phyloP scores from a whole-genome alignment of 2,888 invertebrate species.

The Apoda limacodes region DNA sequence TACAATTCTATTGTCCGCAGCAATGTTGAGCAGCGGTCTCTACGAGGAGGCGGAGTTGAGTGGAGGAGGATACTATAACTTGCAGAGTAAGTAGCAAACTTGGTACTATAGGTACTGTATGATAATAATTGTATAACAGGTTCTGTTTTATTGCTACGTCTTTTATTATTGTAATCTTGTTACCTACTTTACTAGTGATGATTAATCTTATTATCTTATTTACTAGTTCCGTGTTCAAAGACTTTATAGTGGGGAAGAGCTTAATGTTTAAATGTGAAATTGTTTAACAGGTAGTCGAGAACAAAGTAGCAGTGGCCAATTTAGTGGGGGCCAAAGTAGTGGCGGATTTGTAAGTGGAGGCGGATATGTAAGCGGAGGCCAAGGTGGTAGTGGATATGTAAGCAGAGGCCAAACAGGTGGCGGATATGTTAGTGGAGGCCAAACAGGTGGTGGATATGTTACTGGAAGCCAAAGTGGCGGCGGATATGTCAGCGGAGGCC shows the following conservation, averaged over 20 bases:
- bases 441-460: constrained; percentile 12
- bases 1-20: constrained; percentile 28
- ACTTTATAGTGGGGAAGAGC: too few relatives aligned
- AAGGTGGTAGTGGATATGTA: constrained; percentile 5
- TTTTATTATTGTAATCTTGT: too few relatives aligned
- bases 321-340: constrained; percentile 19
- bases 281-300: constrained; percentile 16
- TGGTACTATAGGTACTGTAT: too few relatives aligned
- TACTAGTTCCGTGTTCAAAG: too few relatives aligned
- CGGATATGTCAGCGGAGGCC: constrained; percentile 23
- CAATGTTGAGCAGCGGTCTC: constrained; percentile 40
- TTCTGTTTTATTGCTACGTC: too few relatives aligned
- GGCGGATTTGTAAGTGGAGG: constrained; percentile 20
- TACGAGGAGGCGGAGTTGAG: constrained; percentile 36
- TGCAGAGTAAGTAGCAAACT: constrained; percentile 37
- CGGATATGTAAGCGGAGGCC: constrained; percentile 4
- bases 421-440: constrained; percentile 12
- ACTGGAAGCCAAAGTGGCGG: constrained; percentile 19
- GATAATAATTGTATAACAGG: too few relatives aligned
- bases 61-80: constrained; percentile 40
- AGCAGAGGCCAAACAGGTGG: constrained; percentile 4
- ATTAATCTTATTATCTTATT: too few relatives aligned
- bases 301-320: constrained; percentile 11
- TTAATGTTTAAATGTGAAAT: too few relatives aligned
- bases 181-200: too few relatives aligned